Percentiles rank a stretch among this genome's conserved stretches.
Evolutionary conservation across 2,888 invertebrate genomes (phyloP).

Genomic region (Oligia latruncula): DNA sequence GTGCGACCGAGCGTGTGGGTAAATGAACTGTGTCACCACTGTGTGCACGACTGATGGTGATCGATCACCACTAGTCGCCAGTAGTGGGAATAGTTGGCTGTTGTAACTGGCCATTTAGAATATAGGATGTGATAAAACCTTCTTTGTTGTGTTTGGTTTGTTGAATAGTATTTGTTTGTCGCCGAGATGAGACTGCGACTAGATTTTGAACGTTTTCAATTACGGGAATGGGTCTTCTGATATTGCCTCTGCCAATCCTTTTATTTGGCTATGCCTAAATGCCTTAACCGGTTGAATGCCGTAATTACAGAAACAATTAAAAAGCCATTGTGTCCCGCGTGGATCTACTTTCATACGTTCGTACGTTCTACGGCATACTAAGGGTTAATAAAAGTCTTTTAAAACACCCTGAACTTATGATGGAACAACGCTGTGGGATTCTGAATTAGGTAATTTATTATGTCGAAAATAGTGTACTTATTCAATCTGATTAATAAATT

Average conservation of each 20-base stretch:
- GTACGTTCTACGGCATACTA: too few relatives aligned
- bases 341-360: too few relatives aligned
- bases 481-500: not conserved
- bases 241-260: not conserved
- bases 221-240: too few relatives aligned
- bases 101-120: constrained; percentile 24
- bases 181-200: too few relatives aligned
- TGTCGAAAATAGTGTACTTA: not conserved
- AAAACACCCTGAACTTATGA: not conserved
- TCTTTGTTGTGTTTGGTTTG: constrained; percentile 22
- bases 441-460: not conserved
- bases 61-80: constrained; percentile 20
- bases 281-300: too few relatives aligned
- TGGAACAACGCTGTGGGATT: not conserved
- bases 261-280: not conserved
- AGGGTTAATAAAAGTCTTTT: not conserved
- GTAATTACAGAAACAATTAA: too few relatives aligned
- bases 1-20: constrained; percentile 63
- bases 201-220: too few relatives aligned
- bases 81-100: not conserved
- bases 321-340: too few relatives aligned
- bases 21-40: constrained; percentile 66
- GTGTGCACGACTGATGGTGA: constrained; percentile 19
- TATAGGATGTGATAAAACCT: constrained; percentile 7
- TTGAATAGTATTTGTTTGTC: not conserved